These are phyloP conservation scores for Hypsibius dujardini DNA, from an alignment of 1,140 invertebrate species.

Conservation along the genomic window DNA sequence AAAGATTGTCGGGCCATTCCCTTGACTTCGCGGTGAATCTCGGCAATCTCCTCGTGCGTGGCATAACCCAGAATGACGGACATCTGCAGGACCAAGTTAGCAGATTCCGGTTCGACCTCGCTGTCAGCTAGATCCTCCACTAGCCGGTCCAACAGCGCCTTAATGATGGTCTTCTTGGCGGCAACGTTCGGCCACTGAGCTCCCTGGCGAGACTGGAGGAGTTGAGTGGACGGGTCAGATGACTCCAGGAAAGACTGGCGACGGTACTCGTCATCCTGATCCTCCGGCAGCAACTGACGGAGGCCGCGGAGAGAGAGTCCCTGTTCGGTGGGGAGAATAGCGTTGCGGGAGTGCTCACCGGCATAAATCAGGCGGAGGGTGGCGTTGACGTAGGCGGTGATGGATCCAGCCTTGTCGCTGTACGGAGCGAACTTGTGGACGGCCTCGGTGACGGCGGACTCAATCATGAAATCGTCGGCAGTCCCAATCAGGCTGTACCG, in stretches of 20 bases:
- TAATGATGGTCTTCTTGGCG: conserved; percentile 8
- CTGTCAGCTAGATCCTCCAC: conserved; percentile 10
- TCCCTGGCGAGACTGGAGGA: not conserved
- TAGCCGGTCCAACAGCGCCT: not conserved
- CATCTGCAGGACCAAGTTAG: conserved; percentile 9
- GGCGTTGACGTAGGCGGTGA: conserved; percentile 16
- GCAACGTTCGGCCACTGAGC: not conserved
- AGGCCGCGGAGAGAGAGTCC: not conserved
- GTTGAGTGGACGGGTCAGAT: not conserved
- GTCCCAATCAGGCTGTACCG: not conserved
- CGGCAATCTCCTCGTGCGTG: not conserved
- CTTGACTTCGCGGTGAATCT: conserved; percentile 3
- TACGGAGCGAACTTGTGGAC: conserved; percentile 14
- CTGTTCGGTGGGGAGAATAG: not conserved
- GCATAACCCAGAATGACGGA: not conserved
- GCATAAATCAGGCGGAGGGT: conserved; percentile 5
- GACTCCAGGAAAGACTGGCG: not conserved
- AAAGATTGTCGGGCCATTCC: not conserved
- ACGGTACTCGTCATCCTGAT: not conserved
- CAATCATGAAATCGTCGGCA: not conserved
- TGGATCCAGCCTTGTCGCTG: not conserved
- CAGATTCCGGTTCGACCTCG: conserved; percentile 14
- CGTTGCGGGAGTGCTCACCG: not conserved
- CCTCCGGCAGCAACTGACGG: not conserved
- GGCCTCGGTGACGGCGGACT: not conserved